Evolutionary conservation across 2,888 invertebrate genomes (phyloP).

Genomic region (Automeris io): DNA sequence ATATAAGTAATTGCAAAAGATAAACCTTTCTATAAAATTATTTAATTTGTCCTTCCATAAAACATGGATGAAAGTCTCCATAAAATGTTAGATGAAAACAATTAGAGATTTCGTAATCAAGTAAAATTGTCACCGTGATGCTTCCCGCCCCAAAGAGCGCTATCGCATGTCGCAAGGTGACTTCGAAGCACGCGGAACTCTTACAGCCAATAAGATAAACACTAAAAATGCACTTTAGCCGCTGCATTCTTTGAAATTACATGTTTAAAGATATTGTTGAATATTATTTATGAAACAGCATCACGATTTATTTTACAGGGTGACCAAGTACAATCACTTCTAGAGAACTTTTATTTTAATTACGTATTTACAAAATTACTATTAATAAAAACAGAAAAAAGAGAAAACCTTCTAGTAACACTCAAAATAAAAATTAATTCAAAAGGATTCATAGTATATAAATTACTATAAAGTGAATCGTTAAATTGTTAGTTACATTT

Average conservation of each 20-base stretch:
- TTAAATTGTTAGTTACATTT: no score
- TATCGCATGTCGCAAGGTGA: slow-evolving; percentile 30
- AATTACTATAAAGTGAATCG: no score
- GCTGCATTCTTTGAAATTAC: not conserved
- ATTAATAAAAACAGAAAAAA: no score
- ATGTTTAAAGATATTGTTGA: not conserved
- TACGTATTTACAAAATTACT: no score
- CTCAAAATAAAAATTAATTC: no score
- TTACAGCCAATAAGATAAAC: slow-evolving; percentile 10
- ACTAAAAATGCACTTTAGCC: not conserved
- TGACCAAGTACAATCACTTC: no score
- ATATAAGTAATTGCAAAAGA: not conserved
- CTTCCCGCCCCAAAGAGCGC: slow-evolving; percentile 15
- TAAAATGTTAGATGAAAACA: slow-evolving; percentile 2
- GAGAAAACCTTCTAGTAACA: no score
- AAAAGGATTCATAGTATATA: no score
- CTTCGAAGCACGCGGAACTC: slow-evolving; percentile 57
- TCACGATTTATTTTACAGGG: no score
- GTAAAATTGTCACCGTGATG: slow-evolving; percentile 14
- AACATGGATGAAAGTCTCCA: not conserved
- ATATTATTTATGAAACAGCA: no score
- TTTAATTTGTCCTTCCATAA: slow-evolving; percentile 1
- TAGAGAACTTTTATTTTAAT: no score
- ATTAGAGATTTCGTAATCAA: slow-evolving; percentile 10
- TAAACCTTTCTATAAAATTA: not conserved